Evolutionary conservation across 2,888 invertebrate genomes (phyloP).

Genomic region (Xylota segnis): DNA sequence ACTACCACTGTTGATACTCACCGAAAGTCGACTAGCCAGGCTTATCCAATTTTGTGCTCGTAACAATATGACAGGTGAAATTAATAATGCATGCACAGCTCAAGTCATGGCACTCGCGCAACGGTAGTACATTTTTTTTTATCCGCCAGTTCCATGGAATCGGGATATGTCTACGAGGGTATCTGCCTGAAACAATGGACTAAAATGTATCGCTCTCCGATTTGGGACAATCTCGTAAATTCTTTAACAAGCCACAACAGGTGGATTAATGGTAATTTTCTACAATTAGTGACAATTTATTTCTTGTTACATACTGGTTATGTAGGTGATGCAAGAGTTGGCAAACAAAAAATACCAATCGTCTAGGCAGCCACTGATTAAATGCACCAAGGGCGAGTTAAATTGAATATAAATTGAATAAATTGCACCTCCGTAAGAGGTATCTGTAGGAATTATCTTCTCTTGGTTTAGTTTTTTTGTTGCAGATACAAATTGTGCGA

Average conservation of each 20-base stretch:
- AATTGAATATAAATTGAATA: conserved; percentile 51
- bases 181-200: conserved; percentile 43
- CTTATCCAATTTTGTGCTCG: conserved; percentile 54
- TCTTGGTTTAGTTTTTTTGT: background rate
- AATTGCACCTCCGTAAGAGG: conserved; percentile 29
- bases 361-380: conserved; percentile 26
- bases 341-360: too few relatives aligned
- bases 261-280: conserved; percentile 65
- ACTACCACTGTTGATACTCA: background rate
- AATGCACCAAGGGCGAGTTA: conserved; percentile 58
- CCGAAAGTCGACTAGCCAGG: background rate
- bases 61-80: conserved; percentile 63
- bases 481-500: conserved; percentile 37
- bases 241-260: conserved; percentile 44
- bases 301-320: conserved; percentile 36
- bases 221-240: conserved; percentile 46
- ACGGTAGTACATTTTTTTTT: conserved; percentile 12
- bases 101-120: background rate
- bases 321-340: conserved; percentile 28
- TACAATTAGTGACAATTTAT: conserved; percentile 69
- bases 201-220: conserved; percentile 28
- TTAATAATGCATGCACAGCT: conserved; percentile 56
- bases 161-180: conserved; percentile 29
- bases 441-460: conserved; percentile 24
- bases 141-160: conserved; percentile 19